Base-by-base conservation (phyloP, 2,888 invertebrate species). In the Margaritifera margaritifera region DNA sequence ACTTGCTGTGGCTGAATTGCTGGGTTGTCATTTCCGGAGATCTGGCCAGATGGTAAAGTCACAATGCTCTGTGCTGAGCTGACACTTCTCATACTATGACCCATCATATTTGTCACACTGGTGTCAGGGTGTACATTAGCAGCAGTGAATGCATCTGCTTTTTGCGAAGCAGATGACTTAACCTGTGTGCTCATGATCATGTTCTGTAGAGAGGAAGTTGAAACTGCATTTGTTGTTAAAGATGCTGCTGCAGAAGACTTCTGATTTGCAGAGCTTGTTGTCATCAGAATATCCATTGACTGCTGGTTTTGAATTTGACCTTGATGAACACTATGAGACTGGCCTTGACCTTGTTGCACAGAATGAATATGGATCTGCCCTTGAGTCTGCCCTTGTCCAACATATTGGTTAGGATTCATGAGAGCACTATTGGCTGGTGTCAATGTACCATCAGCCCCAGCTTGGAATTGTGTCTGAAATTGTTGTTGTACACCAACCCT, bases 401-500 rank as follows among this genome's bases (percentile, higher is more conserved):
- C 56, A 56, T 15, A 3, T 11, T n/a, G 56, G 24, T 22, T 56
- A 22, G 19, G 56, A 19, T 56, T 56, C 56, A 56, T 56, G n/a
- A 56, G 56, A n/a, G 24, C 15, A 24, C 15, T 56, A 24, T 19
- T 56, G 15, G 22, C 2, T 42, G 11, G 42, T 42, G 42, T 42
- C 25, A 68, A 20, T 5, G 72, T 59, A 31, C 72, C 74, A 53
- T 65, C 54, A 57, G 60, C 58, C 19, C 60, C 68, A 61, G 66
- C 25, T 72, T 75, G 68, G 42, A 71, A 74, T 15, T 64, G 68
- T 19, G 62, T 15, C 51, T 64, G 68, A 15, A 56, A 56, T 42
- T 74, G 77, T 25, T 71, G 63, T 22, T 71, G 76, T 22, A 72
- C 71, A 22, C 70, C 74, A 18, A 74, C 62, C 66, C 74, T 63